phyloP scores from a whole-genome alignment of 2,797 vertebrate genomes.

The Channallabes apus region DNA sequence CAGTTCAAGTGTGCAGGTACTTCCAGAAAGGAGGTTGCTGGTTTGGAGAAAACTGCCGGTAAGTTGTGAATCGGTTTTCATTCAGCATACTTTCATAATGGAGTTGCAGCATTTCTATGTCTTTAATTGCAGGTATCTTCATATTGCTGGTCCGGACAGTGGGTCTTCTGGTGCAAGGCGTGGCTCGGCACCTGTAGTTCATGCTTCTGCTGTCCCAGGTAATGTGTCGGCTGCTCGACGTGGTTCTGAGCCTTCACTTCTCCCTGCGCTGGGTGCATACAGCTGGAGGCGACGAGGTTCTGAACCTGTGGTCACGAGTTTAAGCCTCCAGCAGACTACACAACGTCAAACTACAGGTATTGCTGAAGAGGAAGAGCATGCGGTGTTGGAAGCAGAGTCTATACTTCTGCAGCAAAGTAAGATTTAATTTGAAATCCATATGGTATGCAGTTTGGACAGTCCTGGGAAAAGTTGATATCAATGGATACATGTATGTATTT shows the following conservation, averaged over 20 bases:
- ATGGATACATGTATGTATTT: not conserved
- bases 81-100: not conserved
- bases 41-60: constrained; percentile 83
- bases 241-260: constrained; percentile 66
- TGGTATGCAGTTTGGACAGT: not conserved
- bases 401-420: constrained; percentile 58
- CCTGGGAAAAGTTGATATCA: not conserved
- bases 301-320: constrained; percentile 17
- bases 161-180: constrained; percentile 44
- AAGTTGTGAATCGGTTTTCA: constrained; percentile 15
- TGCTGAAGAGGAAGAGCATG: constrained; percentile 62
- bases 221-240: constrained; percentile 43
- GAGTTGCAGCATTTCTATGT: not conserved
- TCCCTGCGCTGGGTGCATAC: constrained; percentile 21
- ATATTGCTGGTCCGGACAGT: constrained; percentile 58
- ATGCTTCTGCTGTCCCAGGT: constrained; percentile 41
- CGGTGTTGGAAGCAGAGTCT: constrained; percentile 26
- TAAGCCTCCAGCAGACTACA: constrained; percentile 25
- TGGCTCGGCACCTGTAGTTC: constrained; percentile 58
- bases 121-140: constrained; percentile 73
- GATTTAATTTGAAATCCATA: not conserved
- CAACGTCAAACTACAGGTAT: constrained; percentile 37
- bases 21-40: constrained; percentile 84
- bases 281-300: constrained; percentile 29
- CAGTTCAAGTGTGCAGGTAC: constrained; percentile 76